Percentiles rank a stretch among this genome's conserved stretches.
phyloP scores from a whole-genome alignment of 64 coral and sea anemone genomes.

The Anthopleura sola region DNA sequence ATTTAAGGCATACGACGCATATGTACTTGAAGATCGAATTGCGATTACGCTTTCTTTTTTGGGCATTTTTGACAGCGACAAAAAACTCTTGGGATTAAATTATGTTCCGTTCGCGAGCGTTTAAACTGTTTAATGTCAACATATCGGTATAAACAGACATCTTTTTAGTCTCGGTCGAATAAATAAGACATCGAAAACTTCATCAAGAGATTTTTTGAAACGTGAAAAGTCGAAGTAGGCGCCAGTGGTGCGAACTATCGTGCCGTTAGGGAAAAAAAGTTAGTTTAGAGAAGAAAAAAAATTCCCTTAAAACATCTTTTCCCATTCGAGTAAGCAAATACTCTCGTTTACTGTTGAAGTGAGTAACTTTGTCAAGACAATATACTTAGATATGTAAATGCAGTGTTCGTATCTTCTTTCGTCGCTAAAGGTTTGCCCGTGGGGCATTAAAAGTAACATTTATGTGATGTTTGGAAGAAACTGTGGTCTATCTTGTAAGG shows the following conservation, averaged over 20 bases:
- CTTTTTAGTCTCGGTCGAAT: too few species aligned
- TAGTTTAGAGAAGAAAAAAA: not conserved
- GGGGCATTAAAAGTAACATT: slow-evolving; percentile 8
- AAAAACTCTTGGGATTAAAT: not conserved
- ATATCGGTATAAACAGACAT: not conserved
- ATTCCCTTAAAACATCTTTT: not conserved
- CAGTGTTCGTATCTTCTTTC: not conserved
- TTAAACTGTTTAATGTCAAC: slow-evolving; percentile 1
- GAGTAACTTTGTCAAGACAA: not conserved
- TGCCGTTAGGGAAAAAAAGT: not conserved
- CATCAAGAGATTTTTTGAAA: not conserved
- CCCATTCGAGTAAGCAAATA: not conserved
- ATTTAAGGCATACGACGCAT: not conserved
- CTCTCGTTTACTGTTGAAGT: not conserved
- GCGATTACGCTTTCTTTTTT: not conserved
- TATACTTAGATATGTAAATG: not conserved
- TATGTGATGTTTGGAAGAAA: not conserved
- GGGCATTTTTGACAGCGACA: not conserved
- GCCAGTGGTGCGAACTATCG: not conserved
- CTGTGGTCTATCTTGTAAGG: slow-evolving; percentile 1
- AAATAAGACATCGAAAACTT: not conserved
- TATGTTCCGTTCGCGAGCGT: not conserved
- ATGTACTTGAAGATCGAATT: not conserved
- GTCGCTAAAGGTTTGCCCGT: not conserved
- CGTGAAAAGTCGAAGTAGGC: not conserved